Conservation (phyloP, 2,888 invertebrate genomes). For the Acanthoscelides obtectus region DNA sequence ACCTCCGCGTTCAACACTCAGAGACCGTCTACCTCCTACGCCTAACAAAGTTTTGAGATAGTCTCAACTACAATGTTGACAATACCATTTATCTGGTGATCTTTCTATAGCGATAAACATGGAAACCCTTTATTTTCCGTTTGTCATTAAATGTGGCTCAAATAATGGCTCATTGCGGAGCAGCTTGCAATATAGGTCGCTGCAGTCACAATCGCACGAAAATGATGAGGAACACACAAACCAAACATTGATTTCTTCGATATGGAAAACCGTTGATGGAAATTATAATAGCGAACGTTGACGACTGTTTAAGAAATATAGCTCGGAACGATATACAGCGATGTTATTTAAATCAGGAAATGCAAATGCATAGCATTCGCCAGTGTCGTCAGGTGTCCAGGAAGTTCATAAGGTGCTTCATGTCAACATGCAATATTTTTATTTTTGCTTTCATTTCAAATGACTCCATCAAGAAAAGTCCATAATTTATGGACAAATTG, state of each 20-base stretch:
- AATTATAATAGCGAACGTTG: not conserved
- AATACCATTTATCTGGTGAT: too few relatives aligned
- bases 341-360: not conserved
- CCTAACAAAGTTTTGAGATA: too few relatives aligned
- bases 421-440: slow-evolving; percentile 11
- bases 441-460: too few relatives aligned
- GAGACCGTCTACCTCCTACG: too few relatives aligned
- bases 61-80: too few relatives aligned
- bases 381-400: slow-evolving; percentile 2
- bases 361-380: not conserved
- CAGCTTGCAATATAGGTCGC: not conserved
- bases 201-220: not conserved
- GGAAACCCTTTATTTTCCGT: not conserved
- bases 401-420: too few relatives aligned
- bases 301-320: not conserved
- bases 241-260: not conserved
- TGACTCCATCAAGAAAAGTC: too few relatives aligned
- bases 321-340: not conserved
- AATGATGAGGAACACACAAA: not conserved
- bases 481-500: too few relatives aligned
- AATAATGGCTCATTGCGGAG: not conserved
- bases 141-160: not conserved
- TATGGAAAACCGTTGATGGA: not conserved
- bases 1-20: too few relatives aligned
- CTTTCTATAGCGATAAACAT: too few relatives aligned